phyloP scores from a whole-genome alignment of 2,113 vertebrate genomes.

The Chloropsis hardwickii region DNA sequence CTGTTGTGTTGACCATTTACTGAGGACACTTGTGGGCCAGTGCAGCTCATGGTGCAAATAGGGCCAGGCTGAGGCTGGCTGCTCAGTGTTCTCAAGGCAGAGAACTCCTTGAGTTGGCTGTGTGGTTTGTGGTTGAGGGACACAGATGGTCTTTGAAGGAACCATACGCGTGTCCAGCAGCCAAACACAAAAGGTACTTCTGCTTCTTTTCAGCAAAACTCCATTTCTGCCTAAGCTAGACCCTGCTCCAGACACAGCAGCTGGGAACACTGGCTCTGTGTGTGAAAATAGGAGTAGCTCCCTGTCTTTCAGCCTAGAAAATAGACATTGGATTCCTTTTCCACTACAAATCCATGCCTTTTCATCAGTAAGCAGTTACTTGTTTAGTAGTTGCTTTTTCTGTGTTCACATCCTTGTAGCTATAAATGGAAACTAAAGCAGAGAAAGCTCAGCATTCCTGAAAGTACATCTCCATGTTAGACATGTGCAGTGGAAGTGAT shows the following conservation, averaged over 20 bases:
- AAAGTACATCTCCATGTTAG: not conserved
- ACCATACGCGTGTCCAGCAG: not conserved
- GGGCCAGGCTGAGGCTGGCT: not conserved
- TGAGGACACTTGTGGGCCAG: not conserved
- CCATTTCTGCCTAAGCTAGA: not conserved
- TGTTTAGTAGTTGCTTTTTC: not conserved
- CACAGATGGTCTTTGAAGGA: not conserved
- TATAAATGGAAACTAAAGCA: not conserved
- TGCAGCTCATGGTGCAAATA: not conserved
- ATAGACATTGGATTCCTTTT: not conserved
- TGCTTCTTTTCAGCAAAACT: not conserved
- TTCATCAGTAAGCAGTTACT: not conserved
- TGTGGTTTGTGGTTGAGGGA: not conserved
- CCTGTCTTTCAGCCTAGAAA: not conserved
- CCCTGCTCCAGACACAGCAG: not conserved
- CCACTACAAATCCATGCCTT: not conserved
- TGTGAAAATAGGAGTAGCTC: not conserved
- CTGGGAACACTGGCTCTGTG: not conserved
- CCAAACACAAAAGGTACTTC: not conserved
- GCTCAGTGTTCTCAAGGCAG: not conserved
- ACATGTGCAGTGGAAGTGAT: not conserved
- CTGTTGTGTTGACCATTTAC: not conserved
- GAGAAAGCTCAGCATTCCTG: not conserved
- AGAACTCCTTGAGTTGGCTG: not conserved
- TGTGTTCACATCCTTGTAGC: not conserved